A percentile compares a stretch with the other conserved stretches of the same genome.
phyloP scores from a whole-genome alignment of 2,888 invertebrate genomes.

The Melolontha melolontha region DNA sequence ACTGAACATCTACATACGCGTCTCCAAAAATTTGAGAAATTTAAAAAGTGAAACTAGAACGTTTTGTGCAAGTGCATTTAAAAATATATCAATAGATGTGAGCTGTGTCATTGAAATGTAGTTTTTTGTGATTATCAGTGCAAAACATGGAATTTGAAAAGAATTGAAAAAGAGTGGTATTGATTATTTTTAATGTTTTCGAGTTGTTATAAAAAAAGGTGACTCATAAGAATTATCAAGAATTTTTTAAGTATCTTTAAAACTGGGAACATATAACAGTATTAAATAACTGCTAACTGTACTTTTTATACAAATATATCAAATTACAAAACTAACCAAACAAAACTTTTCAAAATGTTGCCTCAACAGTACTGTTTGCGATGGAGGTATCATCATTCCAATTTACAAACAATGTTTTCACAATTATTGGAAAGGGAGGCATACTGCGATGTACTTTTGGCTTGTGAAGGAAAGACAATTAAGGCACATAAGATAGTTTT shows the following conservation, averaged over 20 bases:
- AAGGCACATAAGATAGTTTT: conserved; percentile 88
- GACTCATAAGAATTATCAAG: conserved; percentile 55
- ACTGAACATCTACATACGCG: conserved; percentile 67
- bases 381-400: conserved; percentile 94
- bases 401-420: conserved; percentile 90
- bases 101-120: conserved; percentile 39
- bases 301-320: conserved; percentile 33
- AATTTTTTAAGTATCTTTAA: conserved; percentile 33
- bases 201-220: conserved; percentile 58
- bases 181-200: conserved; percentile 63
- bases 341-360: conserved; percentile 70
- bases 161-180: conserved; percentile 58
- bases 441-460: conserved; percentile 91
- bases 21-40: conserved; percentile 64
- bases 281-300: conserved; percentile 43
- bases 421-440: conserved; percentile 87
- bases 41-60: conserved; percentile 47
- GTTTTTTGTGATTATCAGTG: conserved; percentile 54
- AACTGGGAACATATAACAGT: conserved; percentile 40
- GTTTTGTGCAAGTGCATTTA: conserved; percentile 40
- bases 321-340: conserved; percentile 47
- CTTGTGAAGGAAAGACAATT: conserved; percentile 85
- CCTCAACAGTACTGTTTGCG: conserved; percentile 92
- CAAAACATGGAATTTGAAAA: conserved; percentile 55
- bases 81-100: conserved; percentile 34